These are phyloP conservation scores for Acleris cristana DNA, from an alignment of 2,888 invertebrate species.

Conservation along the genomic window DNA sequence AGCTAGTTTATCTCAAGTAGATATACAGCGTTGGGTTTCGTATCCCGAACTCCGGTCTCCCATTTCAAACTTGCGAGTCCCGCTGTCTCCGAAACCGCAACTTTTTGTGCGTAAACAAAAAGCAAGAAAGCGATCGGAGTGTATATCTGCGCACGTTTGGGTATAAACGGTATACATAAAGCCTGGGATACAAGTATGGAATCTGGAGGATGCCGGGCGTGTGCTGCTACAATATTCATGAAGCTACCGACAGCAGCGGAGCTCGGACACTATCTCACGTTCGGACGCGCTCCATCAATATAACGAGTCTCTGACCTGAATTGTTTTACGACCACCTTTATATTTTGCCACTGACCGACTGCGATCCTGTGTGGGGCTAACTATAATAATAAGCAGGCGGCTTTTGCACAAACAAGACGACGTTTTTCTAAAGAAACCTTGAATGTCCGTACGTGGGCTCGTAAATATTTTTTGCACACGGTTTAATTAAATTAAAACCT, in stretches of 20 bases:
- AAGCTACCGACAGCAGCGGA: slow-evolving; percentile 52
- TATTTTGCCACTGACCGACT: slow-evolving; percentile 38
- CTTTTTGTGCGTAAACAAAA: slow-evolving; percentile 51
- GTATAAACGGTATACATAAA: slow-evolving; percentile 58
- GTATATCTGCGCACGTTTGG: slow-evolving; percentile 52
- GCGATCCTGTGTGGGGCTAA: slow-evolving; percentile 7
- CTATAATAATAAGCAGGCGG: not conserved
- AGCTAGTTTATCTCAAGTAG: not conserved
- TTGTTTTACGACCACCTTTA: slow-evolving; percentile 66
- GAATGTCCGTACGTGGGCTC: too few relatives aligned
- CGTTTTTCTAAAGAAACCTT: too few relatives aligned
- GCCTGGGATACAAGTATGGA: slow-evolving; percentile 58
- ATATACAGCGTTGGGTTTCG: not conserved
- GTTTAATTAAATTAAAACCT: too few relatives aligned
- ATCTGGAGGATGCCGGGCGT: slow-evolving; percentile 63
- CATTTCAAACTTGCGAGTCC: slow-evolving; percentile 21
- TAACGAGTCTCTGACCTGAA: slow-evolving; percentile 68
- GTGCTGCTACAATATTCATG: slow-evolving; percentile 73
- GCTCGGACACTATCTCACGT: slow-evolving; percentile 64
- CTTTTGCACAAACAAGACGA: not conserved
- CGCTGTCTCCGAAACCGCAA: slow-evolving; percentile 29
- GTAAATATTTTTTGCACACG: too few relatives aligned
- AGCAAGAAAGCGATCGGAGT: slow-evolving; percentile 44
- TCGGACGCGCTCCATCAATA: slow-evolving; percentile 69
- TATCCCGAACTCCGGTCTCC: slow-evolving; percentile 1